phyloP scores from a whole-genome alignment of 2,113 vertebrate genomes.

The Hemiprocne comata region DNA sequence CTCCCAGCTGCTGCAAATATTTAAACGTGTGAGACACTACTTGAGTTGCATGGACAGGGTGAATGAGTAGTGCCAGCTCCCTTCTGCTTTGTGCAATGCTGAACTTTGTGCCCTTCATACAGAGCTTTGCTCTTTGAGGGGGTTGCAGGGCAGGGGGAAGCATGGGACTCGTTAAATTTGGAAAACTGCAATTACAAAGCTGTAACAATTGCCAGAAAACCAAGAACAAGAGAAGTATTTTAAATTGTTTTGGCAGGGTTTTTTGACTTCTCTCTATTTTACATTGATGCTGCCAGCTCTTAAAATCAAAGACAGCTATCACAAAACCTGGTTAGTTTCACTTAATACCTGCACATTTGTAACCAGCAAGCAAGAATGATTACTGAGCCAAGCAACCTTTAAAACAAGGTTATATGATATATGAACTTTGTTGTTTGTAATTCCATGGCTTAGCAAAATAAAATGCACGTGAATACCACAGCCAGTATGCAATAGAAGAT shows the following conservation, averaged over 20 bases:
- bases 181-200: neutral
- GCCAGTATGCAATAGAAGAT: neutral
- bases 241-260: neutral
- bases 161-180: neutral
- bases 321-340: neutral
- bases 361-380: neutral
- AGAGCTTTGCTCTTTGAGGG: neutral
- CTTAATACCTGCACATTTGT: neutral
- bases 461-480: neutral
- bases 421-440: neutral
- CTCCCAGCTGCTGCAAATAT: neutral
- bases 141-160: too few relatives aligned
- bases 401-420: neutral
- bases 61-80: neutral
- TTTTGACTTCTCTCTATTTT: neutral
- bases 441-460: neutral
- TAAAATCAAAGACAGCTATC: neutral
- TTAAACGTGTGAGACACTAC: neutral
- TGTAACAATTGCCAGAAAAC: neutral
- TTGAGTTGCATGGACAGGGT: neutral
- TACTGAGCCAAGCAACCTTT: neutral
- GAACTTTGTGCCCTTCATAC: rapidly evolving
- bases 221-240: neutral
- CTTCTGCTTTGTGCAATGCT: neutral
- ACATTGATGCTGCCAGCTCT: neutral